These are phyloP conservation scores for Tenebrosternarchus preto DNA, from an alignment of 2,113 vertebrate species.

Conservation along the genomic window DNA sequence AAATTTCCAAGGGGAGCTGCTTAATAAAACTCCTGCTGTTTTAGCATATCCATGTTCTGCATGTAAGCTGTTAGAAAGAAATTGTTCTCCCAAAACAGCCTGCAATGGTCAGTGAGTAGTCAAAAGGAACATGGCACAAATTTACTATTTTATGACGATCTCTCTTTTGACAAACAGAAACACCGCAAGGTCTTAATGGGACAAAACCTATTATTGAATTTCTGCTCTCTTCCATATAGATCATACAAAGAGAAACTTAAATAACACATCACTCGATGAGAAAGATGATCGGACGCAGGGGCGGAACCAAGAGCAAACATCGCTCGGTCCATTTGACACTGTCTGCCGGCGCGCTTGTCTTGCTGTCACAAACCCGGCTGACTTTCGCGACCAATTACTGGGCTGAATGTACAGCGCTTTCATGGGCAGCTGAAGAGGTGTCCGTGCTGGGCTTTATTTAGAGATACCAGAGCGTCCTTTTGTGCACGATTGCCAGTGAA, in stretches of 20 bases:
- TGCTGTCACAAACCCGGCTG: constrained; percentile 20
- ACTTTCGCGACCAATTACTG: constrained; percentile 37
- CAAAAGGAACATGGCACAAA: not conserved
- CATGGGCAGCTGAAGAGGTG: not conserved
- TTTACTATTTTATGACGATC: not conserved
- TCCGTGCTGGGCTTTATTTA: constrained; percentile 4
- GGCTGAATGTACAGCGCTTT: not conserved
- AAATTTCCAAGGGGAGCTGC: constrained; percentile 46
- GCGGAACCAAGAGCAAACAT: not conserved
- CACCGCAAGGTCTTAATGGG: not conserved
- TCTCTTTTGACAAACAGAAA: not conserved
- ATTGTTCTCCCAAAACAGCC: too few relatives aligned
- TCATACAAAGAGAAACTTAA: constrained; percentile 21
- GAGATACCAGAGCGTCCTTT: not conserved
- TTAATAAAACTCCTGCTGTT: constrained; percentile 29
- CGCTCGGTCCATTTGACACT: not conserved
- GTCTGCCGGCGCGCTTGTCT: not conserved
- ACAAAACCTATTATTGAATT: not conserved
- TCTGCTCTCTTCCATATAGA: not conserved
- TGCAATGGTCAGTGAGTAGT: not conserved
- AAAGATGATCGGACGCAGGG: not conserved
- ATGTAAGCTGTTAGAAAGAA: too few relatives aligned
- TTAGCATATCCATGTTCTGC: constrained; percentile 43
- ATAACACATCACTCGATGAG: not conserved
- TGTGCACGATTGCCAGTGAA: constrained; percentile 14